Evolutionary conservation across 2,888 invertebrate species (phyloP).

Genomic region (Cosmia trapezina): DNA sequence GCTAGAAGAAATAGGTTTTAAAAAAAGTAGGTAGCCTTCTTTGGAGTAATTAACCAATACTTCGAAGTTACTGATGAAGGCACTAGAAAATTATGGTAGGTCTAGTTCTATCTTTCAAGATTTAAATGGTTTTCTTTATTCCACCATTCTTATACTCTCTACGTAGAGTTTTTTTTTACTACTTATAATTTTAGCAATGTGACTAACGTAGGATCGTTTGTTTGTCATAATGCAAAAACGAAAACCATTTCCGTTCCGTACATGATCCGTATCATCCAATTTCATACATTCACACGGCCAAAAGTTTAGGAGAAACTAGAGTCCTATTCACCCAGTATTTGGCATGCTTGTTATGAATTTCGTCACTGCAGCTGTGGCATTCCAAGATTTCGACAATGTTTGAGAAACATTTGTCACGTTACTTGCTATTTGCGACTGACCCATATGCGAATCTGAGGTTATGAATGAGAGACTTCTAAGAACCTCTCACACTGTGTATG

Average conservation of each 20-base stretch:
- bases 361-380: conserved; percentile 38
- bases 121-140: neutral
- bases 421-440: conserved; percentile 64
- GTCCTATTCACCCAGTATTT: conserved; percentile 7
- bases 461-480: conserved; percentile 69
- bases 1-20: neutral
- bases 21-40: neutral
- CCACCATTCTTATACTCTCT: neutral
- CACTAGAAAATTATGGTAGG: neutral
- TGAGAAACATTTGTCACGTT: conserved; percentile 39
- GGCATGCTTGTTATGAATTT: conserved; percentile 27
- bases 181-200: conserved; percentile 1
- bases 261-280: conserved; percentile 16
- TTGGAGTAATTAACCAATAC: neutral
- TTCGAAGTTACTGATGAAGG: neutral
- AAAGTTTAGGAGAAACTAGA: neutral
- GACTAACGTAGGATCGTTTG: conserved; percentile 10
- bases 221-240: conserved; percentile 27
- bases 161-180: neutral
- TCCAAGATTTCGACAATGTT: conserved; percentile 47
- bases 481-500: conserved; percentile 47
- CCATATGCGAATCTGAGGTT: conserved; percentile 62
- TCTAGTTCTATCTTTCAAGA: neutral
- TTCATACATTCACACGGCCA: conserved; percentile 11
- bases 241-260: conserved; percentile 26